Conservation (phyloP, 2,888 invertebrate species). For the Netelia melanura region DNA sequence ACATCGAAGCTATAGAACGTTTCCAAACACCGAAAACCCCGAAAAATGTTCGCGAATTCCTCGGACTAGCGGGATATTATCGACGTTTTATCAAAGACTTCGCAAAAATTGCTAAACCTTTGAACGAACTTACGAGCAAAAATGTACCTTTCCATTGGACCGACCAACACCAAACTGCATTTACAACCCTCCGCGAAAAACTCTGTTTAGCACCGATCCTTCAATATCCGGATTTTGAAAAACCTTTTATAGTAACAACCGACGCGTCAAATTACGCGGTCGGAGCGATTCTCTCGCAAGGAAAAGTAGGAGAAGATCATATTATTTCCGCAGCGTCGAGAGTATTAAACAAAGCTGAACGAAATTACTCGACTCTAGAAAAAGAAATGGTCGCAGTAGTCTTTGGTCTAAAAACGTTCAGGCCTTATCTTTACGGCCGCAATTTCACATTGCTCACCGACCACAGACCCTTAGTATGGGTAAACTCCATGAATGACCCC, state of each 20-base stretch:
- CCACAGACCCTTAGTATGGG: constrained; percentile 27
- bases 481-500: constrained; percentile 29
- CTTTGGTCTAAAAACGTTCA: neutral
- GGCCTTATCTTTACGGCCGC: too few relatives aligned
- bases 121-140: neutral
- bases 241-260: neutral
- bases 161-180: neutral
- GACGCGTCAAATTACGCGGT: neutral
- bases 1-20: neutral
- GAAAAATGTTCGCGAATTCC: neutral
- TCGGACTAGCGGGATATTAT: too few relatives aligned
- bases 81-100: too few relatives aligned
- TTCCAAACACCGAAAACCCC: neutral
- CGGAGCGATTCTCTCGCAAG: too few relatives aligned
- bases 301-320: too few relatives aligned
- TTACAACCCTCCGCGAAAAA: neutral
- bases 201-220: neutral
- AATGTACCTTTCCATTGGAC: neutral
- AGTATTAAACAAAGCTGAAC: too few relatives aligned
- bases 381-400: constrained; percentile 25
- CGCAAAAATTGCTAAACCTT: neutral
- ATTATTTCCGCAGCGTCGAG: too few relatives aligned
- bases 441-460: neutral
- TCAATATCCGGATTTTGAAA: neutral
- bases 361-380: too few relatives aligned